Evolutionary conservation across 2,888 invertebrate genomes (phyloP).

Genomic region (Andrena minutula): DNA sequence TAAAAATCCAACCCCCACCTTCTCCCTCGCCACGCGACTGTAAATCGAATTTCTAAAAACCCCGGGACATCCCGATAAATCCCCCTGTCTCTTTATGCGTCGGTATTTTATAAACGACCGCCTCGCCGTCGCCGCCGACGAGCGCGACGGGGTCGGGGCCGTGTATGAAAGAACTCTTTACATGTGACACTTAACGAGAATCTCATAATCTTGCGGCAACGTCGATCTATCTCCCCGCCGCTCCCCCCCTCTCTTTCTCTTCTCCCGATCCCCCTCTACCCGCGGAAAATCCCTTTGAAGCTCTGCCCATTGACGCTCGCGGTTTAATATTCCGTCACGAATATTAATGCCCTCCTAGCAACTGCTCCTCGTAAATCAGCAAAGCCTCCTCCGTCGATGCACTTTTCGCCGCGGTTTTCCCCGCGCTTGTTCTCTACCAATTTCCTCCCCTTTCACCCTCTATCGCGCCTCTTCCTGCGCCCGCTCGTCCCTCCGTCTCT

Average conservation of each 20-base stretch:
- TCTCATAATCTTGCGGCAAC: slow-evolving; percentile 79
- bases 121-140: slow-evolving; percentile 25
- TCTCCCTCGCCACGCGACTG: slow-evolving; percentile 17
- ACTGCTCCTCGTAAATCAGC: slow-evolving; percentile 74
- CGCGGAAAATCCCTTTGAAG: slow-evolving; percentile 71
- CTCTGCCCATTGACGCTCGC: slow-evolving; percentile 72
- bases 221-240: slow-evolving; percentile 41
- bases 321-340: slow-evolving; percentile 75
- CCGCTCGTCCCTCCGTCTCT: background rate
- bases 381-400: slow-evolving; percentile 60
- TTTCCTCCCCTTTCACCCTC: slow-evolving; percentile 6
- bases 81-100: slow-evolving; percentile 59
- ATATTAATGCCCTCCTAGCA: slow-evolving; percentile 74
- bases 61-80: slow-evolving; percentile 61
- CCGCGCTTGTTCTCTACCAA: slow-evolving; percentile 40
- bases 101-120: slow-evolving; percentile 66
- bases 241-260: background rate
- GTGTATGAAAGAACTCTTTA: slow-evolving; percentile 72
- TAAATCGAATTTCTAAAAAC: slow-evolving; percentile 57
- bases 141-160: slow-evolving; percentile 38
- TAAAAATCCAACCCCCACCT: background rate
- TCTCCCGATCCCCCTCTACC: slow-evolving; percentile 12
- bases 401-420: slow-evolving; percentile 72
- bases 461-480: slow-evolving; percentile 7
- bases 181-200: slow-evolving; percentile 78